Evolutionary conservation across 2,888 invertebrate genomes (phyloP).

Genomic region (Drosophila prostipennis): DNA sequence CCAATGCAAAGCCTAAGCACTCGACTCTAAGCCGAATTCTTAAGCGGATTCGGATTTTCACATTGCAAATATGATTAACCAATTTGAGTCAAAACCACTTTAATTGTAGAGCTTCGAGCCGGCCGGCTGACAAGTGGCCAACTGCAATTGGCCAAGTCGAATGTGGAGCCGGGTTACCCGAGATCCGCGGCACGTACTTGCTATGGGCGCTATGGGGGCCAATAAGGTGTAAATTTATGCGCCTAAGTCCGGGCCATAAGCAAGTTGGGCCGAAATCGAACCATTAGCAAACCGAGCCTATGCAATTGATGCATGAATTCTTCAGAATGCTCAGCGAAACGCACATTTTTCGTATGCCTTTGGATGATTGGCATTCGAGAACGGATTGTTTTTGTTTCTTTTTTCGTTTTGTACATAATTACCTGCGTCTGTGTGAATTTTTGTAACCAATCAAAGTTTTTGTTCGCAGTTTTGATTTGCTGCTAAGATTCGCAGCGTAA

Average conservation of each 20-base stretch:
- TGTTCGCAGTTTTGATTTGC: constrained; percentile 78
- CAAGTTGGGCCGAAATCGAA: constrained; percentile 43
- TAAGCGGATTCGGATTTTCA: constrained; percentile 51
- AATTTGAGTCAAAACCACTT: constrained; percentile 80
- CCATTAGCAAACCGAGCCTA: constrained; percentile 63
- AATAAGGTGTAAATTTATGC: constrained; percentile 84
- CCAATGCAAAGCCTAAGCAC: constrained; percentile 34
- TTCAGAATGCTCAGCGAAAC: constrained; percentile 60
- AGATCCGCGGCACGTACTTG: constrained; percentile 59
- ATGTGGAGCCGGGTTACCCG: constrained; percentile 4
- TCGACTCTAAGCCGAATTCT: constrained; percentile 18
- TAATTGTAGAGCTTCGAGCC: constrained; percentile 57
- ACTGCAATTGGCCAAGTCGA: constrained; percentile 34
- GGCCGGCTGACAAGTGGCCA: constrained; percentile 29
- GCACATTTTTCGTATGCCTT: constrained; percentile 67
- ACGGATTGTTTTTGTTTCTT: too few species aligned
- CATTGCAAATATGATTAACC: constrained; percentile 74
- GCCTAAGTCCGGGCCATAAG: constrained; percentile 38
- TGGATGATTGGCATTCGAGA: constrained; percentile 58
- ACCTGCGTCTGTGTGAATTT: constrained; percentile 77
- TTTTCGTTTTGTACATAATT: constrained; percentile 64
- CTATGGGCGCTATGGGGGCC: constrained; percentile 81
- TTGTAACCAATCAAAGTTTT: constrained; percentile 80
- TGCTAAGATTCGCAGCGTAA: constrained; percentile 73
- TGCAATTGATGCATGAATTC: constrained; percentile 67